Evolutionary conservation across 2,797 vertebrate species (phyloP), one percentile per base, ranked within the genome.

Genomic region (Catharus ustulatus): DNA sequence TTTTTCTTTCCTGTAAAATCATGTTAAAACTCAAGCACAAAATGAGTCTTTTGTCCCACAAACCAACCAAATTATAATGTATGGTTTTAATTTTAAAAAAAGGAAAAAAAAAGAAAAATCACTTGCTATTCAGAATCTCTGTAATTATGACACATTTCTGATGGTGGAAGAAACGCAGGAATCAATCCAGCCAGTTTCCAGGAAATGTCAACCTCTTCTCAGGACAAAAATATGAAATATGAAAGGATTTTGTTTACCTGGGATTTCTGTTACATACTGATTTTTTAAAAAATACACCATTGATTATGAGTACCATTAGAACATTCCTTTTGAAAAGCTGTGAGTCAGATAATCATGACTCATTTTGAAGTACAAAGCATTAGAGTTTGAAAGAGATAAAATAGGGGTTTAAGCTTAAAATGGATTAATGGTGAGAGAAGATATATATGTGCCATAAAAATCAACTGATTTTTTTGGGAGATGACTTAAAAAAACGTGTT

Each of bases 281-380:
- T 62, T 76, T 38, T 81, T 38, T 49, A 30, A 3, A 75, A 54
- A 69, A 84, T 93, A 18, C 26, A 89, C 45, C 40, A 29, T 46
- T n/a, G 73, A 93, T 87, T 81, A 10, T 3, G 45, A 73, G 89
- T 90, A 90, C 81, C 81, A 15, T 27, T 76, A 96, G 71, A 94
- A 68, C 71, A 83, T 62, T 91, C 34, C 42, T 90, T 95, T 72
- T 90, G 78, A 95, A 95, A 86, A 46, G 46, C 64, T 92, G 82
- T 89, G 93, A 94, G 96, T 82, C 62, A 97, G 95, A 96, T 95
- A 95, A 91, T 55, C 87, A 34, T 34, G 45, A 67, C 42, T 93
- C 58, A 95, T 73, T 90, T 75, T 83, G 62, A 97, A 94, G 85
- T 24, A 76, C 72, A 90, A 96, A 89, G 76, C 90, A 90, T 9